Evolutionary conservation across 92 coral and sea anemone genomes (phyloP).

Genomic region (Zoanthus solanderi): DNA sequence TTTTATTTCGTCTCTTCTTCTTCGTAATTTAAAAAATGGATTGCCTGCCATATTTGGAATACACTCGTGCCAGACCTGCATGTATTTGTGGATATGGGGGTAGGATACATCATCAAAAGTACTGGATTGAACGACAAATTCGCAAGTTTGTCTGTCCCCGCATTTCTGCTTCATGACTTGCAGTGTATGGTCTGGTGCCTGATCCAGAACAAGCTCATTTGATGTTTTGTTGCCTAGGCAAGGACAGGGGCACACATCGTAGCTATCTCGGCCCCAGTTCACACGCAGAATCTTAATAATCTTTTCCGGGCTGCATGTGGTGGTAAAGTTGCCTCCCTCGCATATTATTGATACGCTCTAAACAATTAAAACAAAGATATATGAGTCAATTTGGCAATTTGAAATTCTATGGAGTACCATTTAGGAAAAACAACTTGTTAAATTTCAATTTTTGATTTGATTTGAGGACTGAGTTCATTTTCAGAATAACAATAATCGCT

Average conservation of each 20-base stretch:
- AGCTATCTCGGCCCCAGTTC: constrained; percentile 89
- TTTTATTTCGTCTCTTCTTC: constrained; percentile 53
- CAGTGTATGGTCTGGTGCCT: constrained; percentile 72
- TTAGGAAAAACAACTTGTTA: too few species aligned
- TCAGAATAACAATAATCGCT: too few species aligned
- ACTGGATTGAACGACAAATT: constrained; percentile 62
- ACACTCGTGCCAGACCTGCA: constrained; percentile 92
- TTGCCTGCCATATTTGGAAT: constrained; percentile 75
- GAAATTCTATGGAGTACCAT: too few species aligned
- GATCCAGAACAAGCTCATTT: constrained; percentile 63
- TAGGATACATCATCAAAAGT: constrained; percentile 66
- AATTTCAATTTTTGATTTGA: too few species aligned
- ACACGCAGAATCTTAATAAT: constrained; percentile 85
- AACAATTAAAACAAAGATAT: neutral
- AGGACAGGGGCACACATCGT: constrained; percentile 78
- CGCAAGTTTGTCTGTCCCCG: constrained; percentile 71
- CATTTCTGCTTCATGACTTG: constrained; percentile 73
- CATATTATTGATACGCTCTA: constrained; percentile 81
- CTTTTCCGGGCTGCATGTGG: constrained; percentile 71
- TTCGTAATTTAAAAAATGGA: constrained; percentile 48
- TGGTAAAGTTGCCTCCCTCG: constrained; percentile 73
- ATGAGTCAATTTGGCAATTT: too few species aligned
- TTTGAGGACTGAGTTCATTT: too few species aligned
- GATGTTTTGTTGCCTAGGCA: constrained; percentile 66
- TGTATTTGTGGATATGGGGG: constrained; percentile 74